Base-by-base conservation (phyloP, 2,888 invertebrate genomes). In the Caenorhabditis sinica region DNA sequence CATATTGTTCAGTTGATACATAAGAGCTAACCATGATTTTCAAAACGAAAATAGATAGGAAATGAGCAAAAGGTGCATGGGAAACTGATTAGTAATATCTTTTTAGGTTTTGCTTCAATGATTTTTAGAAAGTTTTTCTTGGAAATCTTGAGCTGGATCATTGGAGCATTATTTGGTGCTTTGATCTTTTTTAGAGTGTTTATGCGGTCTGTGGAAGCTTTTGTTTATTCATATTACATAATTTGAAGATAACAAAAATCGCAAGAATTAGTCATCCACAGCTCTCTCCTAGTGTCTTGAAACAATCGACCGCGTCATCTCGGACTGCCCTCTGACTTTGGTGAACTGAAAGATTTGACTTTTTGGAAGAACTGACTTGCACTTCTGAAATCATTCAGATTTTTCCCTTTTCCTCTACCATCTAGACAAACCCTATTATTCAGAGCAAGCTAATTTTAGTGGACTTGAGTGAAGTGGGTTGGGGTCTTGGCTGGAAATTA, bases 371-470 rank as follows among this genome's bases (percentile, higher is more conserved):
- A 20, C 11, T 45, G 51, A n/a, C n/a, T n/a, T 51, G 40, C 40
- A 40, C 51, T 60, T 60, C 60, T 60, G 60, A 60, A 60, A 60
- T 8, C n/a, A 4, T 20, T n/a, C 17, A 60, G 8, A 20, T 17
- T 58, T 28, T 1, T 33, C 13, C 11, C 11, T 33, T 4, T 1
- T 8, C n/a, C 15, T 23, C 23, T 13, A 25, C 15, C 0, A 8
- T n/a, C 30, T 33, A 20, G 33, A 33, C 9, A 2, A 33, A 36
- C 60, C 49, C 60, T 60, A 33, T 25, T 17, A 17, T 17, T 63
- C 60, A 63, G 0, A 75, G 53, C 43, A 76, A 20, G 25, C 68
- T 76, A 17, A 68, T 76, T 58, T 77, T 77, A 13, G 76, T 69
- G 25, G 60, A 65, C 40, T 58, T 77, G 28, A 49, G 11, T 25